phyloP scores from a whole-genome alignment of 2,888 invertebrate genomes.

The Dolomedes plantarius region DNA sequence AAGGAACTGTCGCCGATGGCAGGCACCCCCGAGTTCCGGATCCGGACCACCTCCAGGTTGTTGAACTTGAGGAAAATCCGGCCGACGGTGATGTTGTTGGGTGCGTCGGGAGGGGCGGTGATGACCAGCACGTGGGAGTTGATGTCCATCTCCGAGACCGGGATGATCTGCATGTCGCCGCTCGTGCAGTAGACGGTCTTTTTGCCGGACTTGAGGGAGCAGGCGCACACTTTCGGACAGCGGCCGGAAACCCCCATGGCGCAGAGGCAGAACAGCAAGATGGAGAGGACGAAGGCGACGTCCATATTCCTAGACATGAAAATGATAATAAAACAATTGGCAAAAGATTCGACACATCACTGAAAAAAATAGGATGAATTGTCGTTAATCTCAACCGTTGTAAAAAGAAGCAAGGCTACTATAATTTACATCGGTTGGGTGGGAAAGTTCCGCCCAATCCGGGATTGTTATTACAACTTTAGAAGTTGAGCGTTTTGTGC shows the following conservation, averaged over 20 bases:
- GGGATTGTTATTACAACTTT: too few relatives aligned
- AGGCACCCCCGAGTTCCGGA: constrained; percentile 82
- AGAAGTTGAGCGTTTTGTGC: too few relatives aligned
- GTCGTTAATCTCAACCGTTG: too few relatives aligned
- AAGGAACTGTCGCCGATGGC: constrained; percentile 87
- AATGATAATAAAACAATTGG: too few relatives aligned
- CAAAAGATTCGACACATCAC: too few relatives aligned
- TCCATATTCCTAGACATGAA: too few relatives aligned
- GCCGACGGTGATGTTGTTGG: constrained; percentile 82
- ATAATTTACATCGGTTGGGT: too few relatives aligned
- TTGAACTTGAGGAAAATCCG: constrained; percentile 82
- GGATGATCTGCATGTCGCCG: constrained; percentile 81
- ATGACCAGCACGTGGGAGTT: constrained; percentile 83
- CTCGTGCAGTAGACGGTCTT: constrained; percentile 80
- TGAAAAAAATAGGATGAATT: too few relatives aligned
- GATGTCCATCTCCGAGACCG: constrained; percentile 82
- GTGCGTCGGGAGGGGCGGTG: constrained; percentile 81
- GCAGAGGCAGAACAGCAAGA: background rate
- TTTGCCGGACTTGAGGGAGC: constrained; percentile 78
- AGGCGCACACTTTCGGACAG: constrained; percentile 52
- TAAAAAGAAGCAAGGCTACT: too few relatives aligned
- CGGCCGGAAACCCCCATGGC: background rate
- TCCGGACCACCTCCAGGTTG: constrained; percentile 83
- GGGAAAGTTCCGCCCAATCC: too few relatives aligned
- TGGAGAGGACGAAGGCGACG: background rate